Evolutionary conservation across 2,888 invertebrate genomes (phyloP), one percentile per base, ranked within the genome.

Genomic region (Oxystoma pomonae): DNA sequence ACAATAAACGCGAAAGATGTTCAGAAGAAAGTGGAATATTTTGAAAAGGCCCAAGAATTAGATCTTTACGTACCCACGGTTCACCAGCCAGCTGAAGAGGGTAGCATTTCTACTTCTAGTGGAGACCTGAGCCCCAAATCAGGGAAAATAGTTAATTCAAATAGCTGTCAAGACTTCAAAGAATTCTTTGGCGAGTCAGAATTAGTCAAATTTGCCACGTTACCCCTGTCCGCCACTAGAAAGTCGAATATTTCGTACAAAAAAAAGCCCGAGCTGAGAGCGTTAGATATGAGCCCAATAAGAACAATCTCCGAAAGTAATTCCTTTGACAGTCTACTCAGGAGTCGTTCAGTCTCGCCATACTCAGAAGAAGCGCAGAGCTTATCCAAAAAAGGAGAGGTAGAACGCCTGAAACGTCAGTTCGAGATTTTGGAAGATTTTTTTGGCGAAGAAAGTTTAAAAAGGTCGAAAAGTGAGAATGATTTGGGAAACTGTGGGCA

Each of bases 141-240:
- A n/a, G 59, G 65, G 53, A 56, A 55, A 1, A 49, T 67, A 12
- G 57, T 63, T 51, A 68, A 72, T 16, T 88, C 90, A 0, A 87
- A 87, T 70, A 90, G 90, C 0, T 88, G 87, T 73, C 84, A 91
- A 35, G 88, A 91, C 78, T 80, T 93, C 62, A 91, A 90, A 74
- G 93, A 92, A 70, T 81, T 92, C n/a, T 92, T 91, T 74, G 93
- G 93, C 0, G 92, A 93, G 77, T 59, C 62, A 1, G 85, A 87
- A 68, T 82, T 83, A 72, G 83, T 83, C 68, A 86, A 83, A 73
- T 87, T 84, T 76, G 77, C 84, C 49, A 85, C 85, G 2, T 77
- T 85, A 61, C 85, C 87, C 5, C 64, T 76, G 20, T 73, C 80
- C 65, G 73, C 84, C 77, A 79, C 83, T 75, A 72, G 74, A 65